phyloP scores from a whole-genome alignment of 2,113 vertebrate species.

The Carollia perspicillata region DNA sequence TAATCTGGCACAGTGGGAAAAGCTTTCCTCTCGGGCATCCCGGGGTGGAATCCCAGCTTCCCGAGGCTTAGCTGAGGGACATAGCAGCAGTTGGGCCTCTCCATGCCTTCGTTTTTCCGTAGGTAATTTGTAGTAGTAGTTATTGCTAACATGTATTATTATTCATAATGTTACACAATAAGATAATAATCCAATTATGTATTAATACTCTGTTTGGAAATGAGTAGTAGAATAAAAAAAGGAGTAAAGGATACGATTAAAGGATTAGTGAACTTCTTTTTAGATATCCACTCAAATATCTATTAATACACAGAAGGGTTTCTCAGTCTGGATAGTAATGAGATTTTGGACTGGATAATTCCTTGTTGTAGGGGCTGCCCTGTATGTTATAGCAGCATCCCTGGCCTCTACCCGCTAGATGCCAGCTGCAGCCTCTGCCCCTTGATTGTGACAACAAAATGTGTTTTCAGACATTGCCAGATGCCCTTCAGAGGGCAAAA shows the following conservation, averaged over 20 bases:
- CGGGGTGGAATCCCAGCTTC: not conserved
- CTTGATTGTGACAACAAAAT: not conserved
- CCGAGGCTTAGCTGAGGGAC: not conserved
- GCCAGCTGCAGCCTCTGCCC: not conserved
- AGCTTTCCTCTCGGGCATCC: not conserved
- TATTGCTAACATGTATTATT: not conserved
- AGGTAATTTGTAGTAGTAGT: not conserved
- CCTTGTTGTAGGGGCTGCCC: too few relatives aligned
- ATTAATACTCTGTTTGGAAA: not conserved
- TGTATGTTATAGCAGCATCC: not conserved
- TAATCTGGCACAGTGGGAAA: not conserved
- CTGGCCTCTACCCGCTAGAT: not conserved
- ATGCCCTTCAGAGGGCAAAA: not conserved
- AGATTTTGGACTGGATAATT: not conserved
- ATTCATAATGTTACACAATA: not conserved
- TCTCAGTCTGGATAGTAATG: fast-evolving
- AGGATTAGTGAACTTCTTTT: not conserved
- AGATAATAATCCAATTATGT: not conserved
- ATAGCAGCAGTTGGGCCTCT: not conserved
- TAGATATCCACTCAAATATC: not conserved
- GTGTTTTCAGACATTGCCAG: not conserved
- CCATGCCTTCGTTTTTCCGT: not conserved
- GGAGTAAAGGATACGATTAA: not conserved
- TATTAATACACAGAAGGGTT: not conserved
- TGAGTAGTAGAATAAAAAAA: not conserved